A percentile compares a stretch with the other conserved stretches of the same genome.
Evolutionary conservation across 1,140 invertebrate species (phyloP).

Genomic region (Elymnias hypermnestra): DNA sequence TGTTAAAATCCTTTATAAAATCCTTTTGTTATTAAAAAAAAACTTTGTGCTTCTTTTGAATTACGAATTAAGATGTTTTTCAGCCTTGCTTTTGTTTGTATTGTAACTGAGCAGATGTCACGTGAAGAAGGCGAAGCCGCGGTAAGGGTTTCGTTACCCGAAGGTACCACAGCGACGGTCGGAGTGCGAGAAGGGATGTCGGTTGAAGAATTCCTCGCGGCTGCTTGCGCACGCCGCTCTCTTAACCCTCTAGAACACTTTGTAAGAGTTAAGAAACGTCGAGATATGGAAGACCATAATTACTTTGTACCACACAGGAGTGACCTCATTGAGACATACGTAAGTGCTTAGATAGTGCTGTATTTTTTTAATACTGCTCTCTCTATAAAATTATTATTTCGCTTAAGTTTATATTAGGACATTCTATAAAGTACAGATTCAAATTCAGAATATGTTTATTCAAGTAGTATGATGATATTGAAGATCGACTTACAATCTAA

Average conservation of each 20-base stretch:
- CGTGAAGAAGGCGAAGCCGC: conserved; percentile 89
- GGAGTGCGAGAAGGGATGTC: conserved; percentile 93
- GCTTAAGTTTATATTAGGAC: no score
- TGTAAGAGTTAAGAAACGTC: conserved; percentile 94
- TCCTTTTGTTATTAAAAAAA: conserved; percentile 18
- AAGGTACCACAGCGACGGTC: conserved; percentile 86
- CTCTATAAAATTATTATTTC: not conserved
- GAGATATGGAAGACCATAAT: conserved; percentile 96
- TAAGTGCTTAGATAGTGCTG: conserved; percentile 77
- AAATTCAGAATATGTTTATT: no score
- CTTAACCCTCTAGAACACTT: conserved; percentile 97
- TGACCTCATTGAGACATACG: conserved; percentile 96
- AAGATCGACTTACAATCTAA: no score
- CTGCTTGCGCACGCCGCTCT: conserved; percentile 92
- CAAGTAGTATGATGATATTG: no score
- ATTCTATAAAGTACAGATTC: no score
- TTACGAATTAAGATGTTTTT: conserved; percentile 12
- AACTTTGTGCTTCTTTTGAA: conserved; percentile 15
- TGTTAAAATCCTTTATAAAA: conserved; percentile 8
- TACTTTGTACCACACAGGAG: conserved; percentile 95
- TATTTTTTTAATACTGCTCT: not conserved
- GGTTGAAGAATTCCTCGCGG: conserved; percentile 95
- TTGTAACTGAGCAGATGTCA: conserved; percentile 78
- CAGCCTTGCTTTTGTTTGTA: conserved; percentile 15
- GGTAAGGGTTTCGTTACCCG: conserved; percentile 93